A percentile compares a stretch with the other conserved stretches of the same genome.
Evolutionary conservation across 2,797 vertebrate genomes (phyloP).

Genomic region (Mormyrus hasselquistii): DNA sequence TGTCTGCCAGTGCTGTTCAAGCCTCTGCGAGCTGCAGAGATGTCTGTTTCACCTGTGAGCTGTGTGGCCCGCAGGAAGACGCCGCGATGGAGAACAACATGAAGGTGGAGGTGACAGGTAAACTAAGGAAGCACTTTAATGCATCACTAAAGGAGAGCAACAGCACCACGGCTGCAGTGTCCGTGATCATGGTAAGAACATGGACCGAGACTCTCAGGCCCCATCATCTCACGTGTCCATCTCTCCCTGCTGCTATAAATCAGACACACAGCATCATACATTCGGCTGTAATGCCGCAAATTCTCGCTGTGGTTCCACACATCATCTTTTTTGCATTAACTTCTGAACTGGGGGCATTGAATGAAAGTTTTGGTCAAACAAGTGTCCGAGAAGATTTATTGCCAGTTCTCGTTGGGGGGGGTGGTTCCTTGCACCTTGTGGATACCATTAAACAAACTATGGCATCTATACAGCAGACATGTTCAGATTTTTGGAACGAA

Average conservation of each 20-base stretch:
- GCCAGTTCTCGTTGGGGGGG: not conserved
- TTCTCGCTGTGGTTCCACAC: not conserved
- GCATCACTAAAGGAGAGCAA: conserved; percentile 75
- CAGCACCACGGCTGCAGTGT: conserved; percentile 79
- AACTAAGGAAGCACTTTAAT: conserved; percentile 94
- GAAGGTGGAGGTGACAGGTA: conserved; percentile 90
- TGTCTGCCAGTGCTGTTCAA: not conserved
- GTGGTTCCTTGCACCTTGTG: not conserved
- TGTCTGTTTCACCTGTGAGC: not conserved
- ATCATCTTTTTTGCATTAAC: not conserved
- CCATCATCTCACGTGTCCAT: not conserved
- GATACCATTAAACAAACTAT: not conserved
- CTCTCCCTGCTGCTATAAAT: not conserved
- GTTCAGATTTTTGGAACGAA: not conserved
- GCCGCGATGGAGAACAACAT: conserved; percentile 81
- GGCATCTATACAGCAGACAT: not conserved
- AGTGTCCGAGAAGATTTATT: not conserved
- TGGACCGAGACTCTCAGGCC: not conserved
- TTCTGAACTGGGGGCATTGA: not conserved
- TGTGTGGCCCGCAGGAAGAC: conserved; percentile 65
- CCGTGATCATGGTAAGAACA: conserved; percentile 87
- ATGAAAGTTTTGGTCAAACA: not conserved
- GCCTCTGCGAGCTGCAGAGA: not conserved
- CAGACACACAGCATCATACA: not conserved
- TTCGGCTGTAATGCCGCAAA: not conserved